Conservation (phyloP, 2,797 vertebrate species). For the Otolemur crassicaudatus region DNA sequence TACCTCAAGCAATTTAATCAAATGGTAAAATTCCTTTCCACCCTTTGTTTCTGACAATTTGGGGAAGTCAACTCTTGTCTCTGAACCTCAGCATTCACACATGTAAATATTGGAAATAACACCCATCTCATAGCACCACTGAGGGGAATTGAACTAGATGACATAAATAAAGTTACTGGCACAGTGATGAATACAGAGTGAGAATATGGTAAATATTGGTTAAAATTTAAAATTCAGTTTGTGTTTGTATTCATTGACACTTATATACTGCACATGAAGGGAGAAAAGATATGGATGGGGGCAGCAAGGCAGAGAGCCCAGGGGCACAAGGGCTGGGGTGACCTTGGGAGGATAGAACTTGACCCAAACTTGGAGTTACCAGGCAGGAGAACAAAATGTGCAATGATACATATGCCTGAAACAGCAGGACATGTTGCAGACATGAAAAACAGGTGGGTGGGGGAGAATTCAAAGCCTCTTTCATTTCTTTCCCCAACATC, state of each 20-base stretch:
- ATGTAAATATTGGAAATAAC: constrained; percentile 42
- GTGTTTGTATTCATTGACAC: neutral
- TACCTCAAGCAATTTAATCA: neutral
- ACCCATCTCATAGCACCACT: neutral
- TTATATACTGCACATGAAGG: neutral
- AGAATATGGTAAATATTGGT: neutral
- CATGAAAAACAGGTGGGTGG: neutral
- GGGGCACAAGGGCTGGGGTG: too few relatives aligned
- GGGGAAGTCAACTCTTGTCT: neutral
- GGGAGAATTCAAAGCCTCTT: neutral
- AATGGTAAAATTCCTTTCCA: neutral
- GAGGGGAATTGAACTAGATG: neutral
- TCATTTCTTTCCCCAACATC: neutral
- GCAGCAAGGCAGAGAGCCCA: neutral
- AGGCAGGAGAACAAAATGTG: neutral
- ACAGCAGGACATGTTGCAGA: neutral
- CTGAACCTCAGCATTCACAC: constrained; percentile 20
- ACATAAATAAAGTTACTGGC: constrained; percentile 50
- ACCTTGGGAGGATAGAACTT: neutral
- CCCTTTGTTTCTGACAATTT: neutral
- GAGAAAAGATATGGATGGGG: neutral
- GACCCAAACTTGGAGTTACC: neutral
- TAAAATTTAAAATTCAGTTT: neutral
- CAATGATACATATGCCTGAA: neutral
- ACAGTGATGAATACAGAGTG: constrained; percentile 27